Evolutionary conservation across 2,113 vertebrate genomes (phyloP).

Genomic region (Gopherus evgoodei): DNA sequence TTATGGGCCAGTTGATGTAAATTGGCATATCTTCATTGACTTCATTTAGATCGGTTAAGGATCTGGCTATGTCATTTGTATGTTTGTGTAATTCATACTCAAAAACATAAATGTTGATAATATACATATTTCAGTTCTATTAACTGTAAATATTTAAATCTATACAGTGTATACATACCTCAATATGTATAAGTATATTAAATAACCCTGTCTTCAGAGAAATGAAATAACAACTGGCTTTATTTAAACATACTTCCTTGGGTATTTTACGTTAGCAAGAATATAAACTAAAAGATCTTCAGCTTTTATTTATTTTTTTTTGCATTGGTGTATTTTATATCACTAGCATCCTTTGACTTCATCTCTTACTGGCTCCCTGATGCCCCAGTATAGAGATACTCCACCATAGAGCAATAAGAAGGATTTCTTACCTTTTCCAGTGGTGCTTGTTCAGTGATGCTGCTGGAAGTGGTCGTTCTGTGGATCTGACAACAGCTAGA

Average conservation of each 20-base stretch:
- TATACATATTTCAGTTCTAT: background rate
- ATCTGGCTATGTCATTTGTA: background rate
- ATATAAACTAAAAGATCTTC: background rate
- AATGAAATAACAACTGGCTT: rapidly evolving
- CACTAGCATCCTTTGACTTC: background rate
- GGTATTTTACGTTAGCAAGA: background rate
- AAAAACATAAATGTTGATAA: background rate
- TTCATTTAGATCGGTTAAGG: background rate
- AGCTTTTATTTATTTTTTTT: background rate
- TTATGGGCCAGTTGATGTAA: background rate
- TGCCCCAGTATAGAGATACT: background rate
- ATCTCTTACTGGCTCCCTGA: background rate
- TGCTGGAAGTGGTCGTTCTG: background rate
- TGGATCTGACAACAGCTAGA: conserved; percentile 44
- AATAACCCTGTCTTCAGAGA: background rate
- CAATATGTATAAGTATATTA: background rate
- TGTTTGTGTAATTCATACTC: background rate
- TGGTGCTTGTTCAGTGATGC: background rate
- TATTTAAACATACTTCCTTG: background rate
- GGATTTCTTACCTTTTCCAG: conserved; percentile 41
- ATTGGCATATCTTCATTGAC: background rate
- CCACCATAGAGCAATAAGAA: background rate
- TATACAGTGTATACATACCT: background rate
- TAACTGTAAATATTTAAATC: background rate
- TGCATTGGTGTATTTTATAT: background rate